Evolutionary conservation across 2,113 vertebrate species (phyloP).

Genomic region (Piaya cayana): DNA sequence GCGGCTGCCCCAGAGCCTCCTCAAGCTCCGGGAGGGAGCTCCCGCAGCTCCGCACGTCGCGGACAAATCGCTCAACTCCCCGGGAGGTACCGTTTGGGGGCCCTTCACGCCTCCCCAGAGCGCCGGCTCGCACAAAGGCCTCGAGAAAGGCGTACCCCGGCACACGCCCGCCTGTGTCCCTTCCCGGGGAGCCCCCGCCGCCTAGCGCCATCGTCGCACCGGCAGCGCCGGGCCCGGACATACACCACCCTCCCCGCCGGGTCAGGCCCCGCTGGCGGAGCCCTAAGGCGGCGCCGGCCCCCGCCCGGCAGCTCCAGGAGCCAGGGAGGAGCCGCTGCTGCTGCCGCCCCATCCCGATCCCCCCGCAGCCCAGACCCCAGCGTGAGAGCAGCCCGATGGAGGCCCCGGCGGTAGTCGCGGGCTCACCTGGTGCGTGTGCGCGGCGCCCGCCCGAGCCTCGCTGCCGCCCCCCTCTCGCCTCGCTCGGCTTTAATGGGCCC

Average conservation of each 20-base stretch:
- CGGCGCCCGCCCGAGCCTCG: not conserved
- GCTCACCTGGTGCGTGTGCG: constrained; percentile 2
- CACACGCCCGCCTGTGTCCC: not conserved
- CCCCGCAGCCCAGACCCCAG: not conserved
- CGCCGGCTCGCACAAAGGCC: not conserved
- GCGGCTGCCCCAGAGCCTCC: not conserved
- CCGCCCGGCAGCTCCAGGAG: not conserved
- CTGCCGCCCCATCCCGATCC: too few species aligned
- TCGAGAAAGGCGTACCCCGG: not conserved
- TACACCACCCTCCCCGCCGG: not conserved
- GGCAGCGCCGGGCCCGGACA: not conserved
- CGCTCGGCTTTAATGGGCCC: constrained; percentile 64
- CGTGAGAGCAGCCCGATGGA: rapidly evolving
- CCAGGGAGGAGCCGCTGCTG: not conserved
- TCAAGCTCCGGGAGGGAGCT: rapidly evolving
- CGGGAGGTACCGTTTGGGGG: not conserved
- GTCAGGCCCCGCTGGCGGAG: not conserved
- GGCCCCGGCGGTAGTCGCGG: rapidly evolving
- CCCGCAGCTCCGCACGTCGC: not conserved
- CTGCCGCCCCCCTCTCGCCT: not conserved
- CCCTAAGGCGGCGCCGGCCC: not conserved
- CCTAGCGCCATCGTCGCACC: not conserved
- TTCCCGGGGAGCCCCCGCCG: not conserved
- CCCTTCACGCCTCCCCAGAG: not conserved
- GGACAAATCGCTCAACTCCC: not conserved